A percentile compares a stretch with the other conserved stretches of the same genome.
Conservation (phyloP, 2,888 invertebrate genomes). For the Pristionchus japonicus region DNA sequence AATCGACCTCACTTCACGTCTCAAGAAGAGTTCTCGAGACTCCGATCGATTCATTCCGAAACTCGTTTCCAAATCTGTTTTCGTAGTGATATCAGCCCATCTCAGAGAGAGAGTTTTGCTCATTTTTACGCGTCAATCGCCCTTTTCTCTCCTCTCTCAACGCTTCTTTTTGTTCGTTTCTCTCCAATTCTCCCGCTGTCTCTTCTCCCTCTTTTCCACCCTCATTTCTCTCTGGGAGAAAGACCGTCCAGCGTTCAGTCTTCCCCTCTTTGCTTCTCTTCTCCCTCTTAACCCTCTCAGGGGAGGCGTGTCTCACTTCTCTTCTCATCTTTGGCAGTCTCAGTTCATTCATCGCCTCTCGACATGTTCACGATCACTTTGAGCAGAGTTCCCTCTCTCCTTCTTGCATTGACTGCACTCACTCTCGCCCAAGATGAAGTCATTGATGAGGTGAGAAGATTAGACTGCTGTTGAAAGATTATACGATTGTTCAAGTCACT, state of each 20-base stretch:
- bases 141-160: neutral
- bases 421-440: constrained; percentile 18
- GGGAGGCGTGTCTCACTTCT: constrained; percentile 7
- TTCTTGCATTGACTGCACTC: neutral
- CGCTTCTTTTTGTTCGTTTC: neutral
- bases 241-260: constrained; percentile 34
- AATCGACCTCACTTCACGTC: neutral
- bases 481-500: too few species aligned
- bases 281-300: neutral
- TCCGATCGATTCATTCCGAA: neutral
- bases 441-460: neutral
- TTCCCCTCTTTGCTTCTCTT: neutral
- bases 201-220: neutral
- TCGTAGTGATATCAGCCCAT: constrained; percentile 11
- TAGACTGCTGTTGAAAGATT: too few species aligned
- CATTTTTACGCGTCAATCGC: constrained; percentile 26
- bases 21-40: neutral
- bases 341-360: neutral
- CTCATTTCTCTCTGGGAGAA: neutral
- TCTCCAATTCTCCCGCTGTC: neutral
- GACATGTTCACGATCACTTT: neutral
- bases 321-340: neutral
- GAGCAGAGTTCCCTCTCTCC: neutral
- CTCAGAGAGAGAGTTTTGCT: constrained; percentile 2
- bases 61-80: constrained; percentile 7